Evolutionary conservation across 1,140 invertebrate genomes (phyloP).

Genomic region (Fragariocoptes setiger): DNA sequence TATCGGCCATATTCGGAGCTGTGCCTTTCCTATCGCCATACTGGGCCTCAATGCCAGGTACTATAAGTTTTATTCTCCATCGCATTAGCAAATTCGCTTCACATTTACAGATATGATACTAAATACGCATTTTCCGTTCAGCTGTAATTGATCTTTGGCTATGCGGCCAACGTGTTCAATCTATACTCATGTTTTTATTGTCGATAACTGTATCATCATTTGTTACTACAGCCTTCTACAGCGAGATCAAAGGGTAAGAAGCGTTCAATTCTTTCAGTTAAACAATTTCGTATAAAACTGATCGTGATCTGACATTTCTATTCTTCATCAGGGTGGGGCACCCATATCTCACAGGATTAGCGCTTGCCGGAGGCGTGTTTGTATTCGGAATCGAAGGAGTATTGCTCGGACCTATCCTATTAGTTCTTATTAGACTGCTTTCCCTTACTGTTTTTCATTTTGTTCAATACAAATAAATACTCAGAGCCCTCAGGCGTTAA

Average conservation of each 20-base stretch:
- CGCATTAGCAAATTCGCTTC: too few species aligned
- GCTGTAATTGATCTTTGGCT: constrained; percentile 76
- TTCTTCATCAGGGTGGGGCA: constrained; percentile 37
- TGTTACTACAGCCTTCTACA: constrained; percentile 77
- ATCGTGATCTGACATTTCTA: too few species aligned
- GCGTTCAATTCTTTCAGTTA: background rate
- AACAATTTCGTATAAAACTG: background rate
- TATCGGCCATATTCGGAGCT: constrained; percentile 66
- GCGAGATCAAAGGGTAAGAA: constrained; percentile 72
- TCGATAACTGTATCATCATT: constrained; percentile 60
- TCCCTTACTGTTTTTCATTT: background rate
- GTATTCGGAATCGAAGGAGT: constrained; percentile 83
- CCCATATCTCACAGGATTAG: constrained; percentile 86
- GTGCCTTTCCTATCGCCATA: constrained; percentile 77
- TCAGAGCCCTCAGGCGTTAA: too few species aligned
- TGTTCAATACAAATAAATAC: too few species aligned
- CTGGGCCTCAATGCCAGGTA: constrained; percentile 63
- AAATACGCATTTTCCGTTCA: too few species aligned
- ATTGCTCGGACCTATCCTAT: constrained; percentile 57
- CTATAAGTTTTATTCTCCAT: too few species aligned
- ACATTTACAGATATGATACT: too few species aligned
- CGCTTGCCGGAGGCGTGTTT: constrained; percentile 90
- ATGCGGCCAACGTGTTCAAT: constrained; percentile 32
- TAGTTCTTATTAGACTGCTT: background rate
- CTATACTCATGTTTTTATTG: constrained; percentile 39